These are phyloP conservation scores for Sitodiplosis mosellana DNA, from an alignment of 1,140 invertebrate species.

Conservation along the genomic window DNA sequence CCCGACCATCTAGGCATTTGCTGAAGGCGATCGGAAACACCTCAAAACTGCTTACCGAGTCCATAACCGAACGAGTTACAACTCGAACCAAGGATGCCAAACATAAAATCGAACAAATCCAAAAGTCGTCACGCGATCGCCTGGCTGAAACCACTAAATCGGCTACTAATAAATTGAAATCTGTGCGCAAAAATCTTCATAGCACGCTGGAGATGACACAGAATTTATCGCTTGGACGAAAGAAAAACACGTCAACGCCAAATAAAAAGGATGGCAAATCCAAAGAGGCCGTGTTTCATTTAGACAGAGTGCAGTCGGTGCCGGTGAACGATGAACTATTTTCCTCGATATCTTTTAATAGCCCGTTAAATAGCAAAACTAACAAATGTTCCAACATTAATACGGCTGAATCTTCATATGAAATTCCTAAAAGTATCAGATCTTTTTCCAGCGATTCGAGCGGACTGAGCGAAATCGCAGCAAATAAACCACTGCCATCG, in stretches of 20 bases:
- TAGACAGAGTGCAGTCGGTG: slow-evolving; percentile 18
- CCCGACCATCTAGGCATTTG: slow-evolving; percentile 10
- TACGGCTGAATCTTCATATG: slow-evolving; percentile 10
- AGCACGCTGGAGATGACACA: slow-evolving; percentile 9
- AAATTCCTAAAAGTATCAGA: slow-evolving; percentile 12
- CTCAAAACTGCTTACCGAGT: slow-evolving; percentile 19
- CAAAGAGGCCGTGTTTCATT: slow-evolving; percentile 3
- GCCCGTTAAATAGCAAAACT: slow-evolving; percentile 14
- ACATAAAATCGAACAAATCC: slow-evolving; percentile 19
- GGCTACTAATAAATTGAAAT: slow-evolving; percentile 14
- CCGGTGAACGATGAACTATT: slow-evolving; percentile 20
- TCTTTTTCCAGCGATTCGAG: neutral
- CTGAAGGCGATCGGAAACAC: slow-evolving; percentile 20
- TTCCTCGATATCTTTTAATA: slow-evolving; percentile 17
- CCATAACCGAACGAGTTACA: slow-evolving; percentile 19
- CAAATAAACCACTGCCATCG: slow-evolving; percentile 2
- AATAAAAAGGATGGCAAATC: slow-evolving; percentile 2
- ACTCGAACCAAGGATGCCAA: slow-evolving; percentile 18
- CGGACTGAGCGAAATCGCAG: no score
- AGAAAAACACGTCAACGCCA: neutral
- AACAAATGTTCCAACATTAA: slow-evolving; percentile 12
- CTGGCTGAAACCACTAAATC: slow-evolving; percentile 16
- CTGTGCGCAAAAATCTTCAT: slow-evolving; percentile 13
- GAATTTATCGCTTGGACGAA: slow-evolving; percentile 6
- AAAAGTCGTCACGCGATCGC: slow-evolving; percentile 17